Evolutionary conservation across 2,113 vertebrate genomes (phyloP), one percentile per base, ranked within the genome.

Genomic region (Takifugu bimaculatus): DNA sequence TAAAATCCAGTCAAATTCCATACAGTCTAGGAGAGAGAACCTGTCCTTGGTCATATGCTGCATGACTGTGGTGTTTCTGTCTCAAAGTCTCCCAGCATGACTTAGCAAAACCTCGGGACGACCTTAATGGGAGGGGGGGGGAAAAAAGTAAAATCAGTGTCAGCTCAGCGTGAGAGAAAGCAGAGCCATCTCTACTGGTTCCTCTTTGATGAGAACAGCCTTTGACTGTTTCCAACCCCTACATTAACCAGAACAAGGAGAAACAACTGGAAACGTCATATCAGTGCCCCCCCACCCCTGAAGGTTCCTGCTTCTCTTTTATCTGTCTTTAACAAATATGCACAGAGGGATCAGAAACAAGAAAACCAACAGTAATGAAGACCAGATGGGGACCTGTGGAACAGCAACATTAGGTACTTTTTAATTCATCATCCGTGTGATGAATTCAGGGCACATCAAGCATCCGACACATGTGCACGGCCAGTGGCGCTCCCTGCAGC

Each of bases 161-260:
- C 72, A 68, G 76, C 50, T 77, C 43, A 29, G 58, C 2, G 56
- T 78, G 85, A 87, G 10, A 57, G 50, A 81, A 84, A 86, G 61
- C 87, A 89, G 85, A 79, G 50, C 76, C 72, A 39, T 76, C 73
- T 68, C 57, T 48, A 49, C 54, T 47, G 67, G 69, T 73, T 79
- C 50, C 65, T 63, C 66, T 85, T 77, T 78, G 74, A 81, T 54
- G 63, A 78, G 68, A 75, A 63, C 57, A 64, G 54, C 60, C 55
- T 75, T 39, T 69, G 59, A 68, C 63, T 57, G 51, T 72, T 62
- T 70, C 57, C 26, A 68, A 62, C 63, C 54, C 39, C 11, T 45
- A 84, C 66, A 67, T 63, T 68, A 72, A 68, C 25, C 82, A 86
- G 84, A 74, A 20, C 26, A 35, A 54, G 44, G 26, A 45, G 25